These are phyloP conservation scores for Prenolepis imparis DNA, from an alignment of 2,888 invertebrate genomes.

Conservation along the genomic window DNA sequence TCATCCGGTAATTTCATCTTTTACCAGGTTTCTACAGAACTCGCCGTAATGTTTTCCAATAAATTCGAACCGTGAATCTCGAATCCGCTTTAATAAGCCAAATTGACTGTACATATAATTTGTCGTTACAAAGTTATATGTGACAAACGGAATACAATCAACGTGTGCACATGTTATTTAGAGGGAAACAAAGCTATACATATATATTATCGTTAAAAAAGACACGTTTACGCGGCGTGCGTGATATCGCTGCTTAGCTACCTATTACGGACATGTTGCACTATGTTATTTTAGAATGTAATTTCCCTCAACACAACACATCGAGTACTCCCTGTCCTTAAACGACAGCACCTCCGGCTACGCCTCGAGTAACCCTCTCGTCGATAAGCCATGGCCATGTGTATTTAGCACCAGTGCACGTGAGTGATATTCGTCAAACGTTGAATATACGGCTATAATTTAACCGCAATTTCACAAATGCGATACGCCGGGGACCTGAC, in stretches of 20 bases:
- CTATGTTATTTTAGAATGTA: constrained; percentile 29
- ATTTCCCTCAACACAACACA: constrained; percentile 5
- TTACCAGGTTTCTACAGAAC: background rate
- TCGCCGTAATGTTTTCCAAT: background rate
- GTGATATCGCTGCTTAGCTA: constrained; percentile 25
- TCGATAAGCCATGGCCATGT: constrained; percentile 35
- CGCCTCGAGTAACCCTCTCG: constrained; percentile 24
- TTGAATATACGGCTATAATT: constrained; percentile 65
- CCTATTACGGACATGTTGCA: constrained; percentile 32
- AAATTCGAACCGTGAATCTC: constrained; percentile 9
- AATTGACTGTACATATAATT: constrained; percentile 5
- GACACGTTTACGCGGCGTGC: constrained; percentile 11
- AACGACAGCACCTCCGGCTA: constrained; percentile 40
- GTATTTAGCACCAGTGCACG: constrained; percentile 58
- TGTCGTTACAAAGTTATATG: constrained; percentile 15
- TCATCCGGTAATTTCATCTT: constrained; percentile 30
- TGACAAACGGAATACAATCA: constrained; percentile 24
- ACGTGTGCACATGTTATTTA: background rate
- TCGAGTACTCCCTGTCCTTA: constrained; percentile 16
- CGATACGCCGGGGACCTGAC: constrained; percentile 48
- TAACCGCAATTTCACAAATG: constrained; percentile 69
- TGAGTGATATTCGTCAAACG: constrained; percentile 70
- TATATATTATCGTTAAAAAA: background rate
- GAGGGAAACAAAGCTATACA: constrained; percentile 14
- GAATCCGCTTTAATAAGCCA: background rate